Conservation (phyloP, 2,797 vertebrate species). For the Pipistrellus nathusii region DNA sequence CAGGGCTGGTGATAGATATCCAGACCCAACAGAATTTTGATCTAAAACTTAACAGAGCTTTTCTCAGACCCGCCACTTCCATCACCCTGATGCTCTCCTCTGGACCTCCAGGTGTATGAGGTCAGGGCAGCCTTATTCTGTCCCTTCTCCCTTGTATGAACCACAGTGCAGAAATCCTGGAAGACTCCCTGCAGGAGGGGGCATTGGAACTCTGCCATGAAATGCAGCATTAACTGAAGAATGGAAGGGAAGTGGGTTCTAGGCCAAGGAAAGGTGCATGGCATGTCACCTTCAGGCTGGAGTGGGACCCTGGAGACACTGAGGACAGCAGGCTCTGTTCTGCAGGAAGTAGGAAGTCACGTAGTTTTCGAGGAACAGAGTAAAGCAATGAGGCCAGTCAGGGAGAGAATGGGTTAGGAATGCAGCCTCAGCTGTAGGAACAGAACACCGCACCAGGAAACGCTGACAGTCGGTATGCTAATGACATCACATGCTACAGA, state of each 20-base stretch:
- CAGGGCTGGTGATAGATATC: background rate
- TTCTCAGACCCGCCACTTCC: background rate
- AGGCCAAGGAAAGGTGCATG: background rate
- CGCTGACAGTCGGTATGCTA: background rate
- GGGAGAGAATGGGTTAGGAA: background rate
- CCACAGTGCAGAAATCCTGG: background rate
- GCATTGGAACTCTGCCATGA: accelerated
- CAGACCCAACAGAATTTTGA: background rate
- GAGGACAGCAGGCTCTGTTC: accelerated
- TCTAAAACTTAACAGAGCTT: background rate
- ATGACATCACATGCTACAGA: background rate
- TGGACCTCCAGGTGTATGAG: too few species aligned
- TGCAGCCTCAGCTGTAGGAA: background rate
- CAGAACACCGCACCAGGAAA: background rate
- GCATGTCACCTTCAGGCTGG: background rate
- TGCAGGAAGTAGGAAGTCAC: accelerated
- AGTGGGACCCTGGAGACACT: background rate
- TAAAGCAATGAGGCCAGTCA: background rate
- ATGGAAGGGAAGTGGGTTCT: background rate
- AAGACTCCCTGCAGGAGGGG: background rate
- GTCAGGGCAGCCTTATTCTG: too few species aligned
- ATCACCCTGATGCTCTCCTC: background rate
- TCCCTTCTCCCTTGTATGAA: background rate
- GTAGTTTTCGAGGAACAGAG: background rate
- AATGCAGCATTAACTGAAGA: too few species aligned